Evolutionary conservation across 2,888 invertebrate species (phyloP).

Genomic region (Miltochrista miniata): DNA sequence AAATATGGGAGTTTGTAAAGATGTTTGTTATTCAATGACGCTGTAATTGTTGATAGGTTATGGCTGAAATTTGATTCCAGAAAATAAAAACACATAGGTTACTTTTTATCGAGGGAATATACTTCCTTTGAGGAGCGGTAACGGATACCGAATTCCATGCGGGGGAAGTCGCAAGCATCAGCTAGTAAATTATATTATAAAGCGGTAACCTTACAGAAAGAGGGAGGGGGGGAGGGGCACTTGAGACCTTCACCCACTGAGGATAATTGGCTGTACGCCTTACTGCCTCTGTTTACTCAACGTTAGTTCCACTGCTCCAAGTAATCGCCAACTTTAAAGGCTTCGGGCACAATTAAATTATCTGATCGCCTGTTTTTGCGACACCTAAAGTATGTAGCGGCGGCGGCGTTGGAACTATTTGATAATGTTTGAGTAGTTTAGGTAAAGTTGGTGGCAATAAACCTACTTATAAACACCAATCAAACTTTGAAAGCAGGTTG

Average conservation of each 20-base stretch:
- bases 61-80: no score
- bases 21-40: no score
- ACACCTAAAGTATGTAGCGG: not conserved
- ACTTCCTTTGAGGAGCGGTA: no score
- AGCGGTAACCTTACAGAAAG: no score
- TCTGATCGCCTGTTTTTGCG: not conserved
- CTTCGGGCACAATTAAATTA: constrained; percentile 21
- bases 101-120: no score
- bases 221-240: no score
- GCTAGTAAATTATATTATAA: no score
- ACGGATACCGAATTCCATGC: no score
- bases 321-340: constrained; percentile 39
- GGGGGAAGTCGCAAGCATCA: no score
- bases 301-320: constrained; percentile 29
- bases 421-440: not conserved
- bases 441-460: constrained; percentile 15
- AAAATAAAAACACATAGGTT: no score
- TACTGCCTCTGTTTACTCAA: constrained; percentile 14
- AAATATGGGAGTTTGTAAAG: no score
- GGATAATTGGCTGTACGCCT: not conserved
- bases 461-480: constrained; percentile 9
- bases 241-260: not conserved
- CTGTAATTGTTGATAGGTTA: no score
- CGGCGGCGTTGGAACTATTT: not conserved
- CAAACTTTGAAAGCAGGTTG: constrained; percentile 13